Evolutionary conservation across 2,888 invertebrate genomes (phyloP).

Genomic region (Ectobius pallidus): DNA sequence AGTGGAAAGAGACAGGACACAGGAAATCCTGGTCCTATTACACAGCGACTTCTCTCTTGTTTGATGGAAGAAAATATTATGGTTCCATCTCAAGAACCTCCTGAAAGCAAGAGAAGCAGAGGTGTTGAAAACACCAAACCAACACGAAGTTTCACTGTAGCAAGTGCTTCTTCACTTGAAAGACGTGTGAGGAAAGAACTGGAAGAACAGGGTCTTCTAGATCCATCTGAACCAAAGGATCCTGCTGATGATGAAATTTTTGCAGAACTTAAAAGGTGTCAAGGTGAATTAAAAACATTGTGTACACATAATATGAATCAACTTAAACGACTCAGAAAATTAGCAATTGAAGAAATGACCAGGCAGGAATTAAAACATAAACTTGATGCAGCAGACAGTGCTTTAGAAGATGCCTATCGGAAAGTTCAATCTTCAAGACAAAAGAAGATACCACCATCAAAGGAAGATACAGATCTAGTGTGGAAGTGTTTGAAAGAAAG

Average conservation of each 20-base stretch:
- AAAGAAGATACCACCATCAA: constrained; percentile 78
- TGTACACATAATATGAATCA: constrained; percentile 80
- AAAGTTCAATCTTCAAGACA: constrained; percentile 79
- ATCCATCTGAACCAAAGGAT: constrained; percentile 54
- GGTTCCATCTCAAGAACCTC: constrained; percentile 54
- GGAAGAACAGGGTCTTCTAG: constrained; percentile 84
- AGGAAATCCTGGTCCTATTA: constrained; percentile 72
- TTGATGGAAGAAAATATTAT: constrained; percentile 81
- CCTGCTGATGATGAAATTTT: constrained; percentile 86
- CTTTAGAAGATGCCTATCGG: constrained; percentile 83
- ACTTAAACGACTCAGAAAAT: constrained; percentile 68
- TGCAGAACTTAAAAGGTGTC: constrained; percentile 86
- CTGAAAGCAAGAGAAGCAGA: constrained; percentile 46
- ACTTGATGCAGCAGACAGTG: constrained; percentile 73
- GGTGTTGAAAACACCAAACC: constrained; percentile 42
- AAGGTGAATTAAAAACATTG: constrained; percentile 72
- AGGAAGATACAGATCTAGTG: constrained; percentile 82
- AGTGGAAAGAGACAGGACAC: constrained; percentile 57
- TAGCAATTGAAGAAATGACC: constrained; percentile 80
- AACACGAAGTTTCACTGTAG: constrained; percentile 59
- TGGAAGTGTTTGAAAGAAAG: constrained; percentile 71
- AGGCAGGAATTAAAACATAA: constrained; percentile 78
- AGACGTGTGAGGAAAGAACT: constrained; percentile 83
- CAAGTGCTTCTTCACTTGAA: constrained; percentile 79
- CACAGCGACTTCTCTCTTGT: constrained; percentile 89